phyloP scores from a whole-genome alignment of 2,888 invertebrate genomes.

The Macrosiphum euphorbiae region DNA sequence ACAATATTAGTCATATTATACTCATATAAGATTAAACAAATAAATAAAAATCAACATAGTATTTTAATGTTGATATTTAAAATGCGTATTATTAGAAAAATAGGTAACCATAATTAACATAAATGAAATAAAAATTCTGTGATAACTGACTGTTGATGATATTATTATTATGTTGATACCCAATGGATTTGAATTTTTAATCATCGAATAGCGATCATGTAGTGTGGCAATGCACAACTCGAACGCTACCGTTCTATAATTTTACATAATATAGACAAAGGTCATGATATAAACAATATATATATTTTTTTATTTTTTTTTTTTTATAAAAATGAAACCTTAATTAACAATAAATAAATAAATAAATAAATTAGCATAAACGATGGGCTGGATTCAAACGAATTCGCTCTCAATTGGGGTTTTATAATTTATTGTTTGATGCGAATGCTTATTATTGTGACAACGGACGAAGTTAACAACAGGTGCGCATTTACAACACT shows the following conservation, averaged over 20 bases:
- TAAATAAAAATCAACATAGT: not conserved
- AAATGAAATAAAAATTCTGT: not conserved
- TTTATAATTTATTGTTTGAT: conserved; percentile 14
- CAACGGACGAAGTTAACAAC: not conserved
- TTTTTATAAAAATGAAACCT: not conserved
- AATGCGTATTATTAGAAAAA: not conserved
- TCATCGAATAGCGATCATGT: not conserved
- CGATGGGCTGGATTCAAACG: not conserved
- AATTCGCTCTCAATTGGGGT: not conserved
- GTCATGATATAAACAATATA: not conserved
- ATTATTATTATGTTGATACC: not conserved
- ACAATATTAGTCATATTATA: not conserved
- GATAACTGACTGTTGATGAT: not conserved
- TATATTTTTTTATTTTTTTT: too few relatives aligned
- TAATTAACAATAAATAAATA: not conserved
- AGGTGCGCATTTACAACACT: not conserved
- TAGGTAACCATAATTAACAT: not conserved
- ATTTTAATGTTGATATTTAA: not conserved
- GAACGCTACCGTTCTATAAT: not conserved
- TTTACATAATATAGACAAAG: not conserved
- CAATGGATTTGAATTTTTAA: not conserved
- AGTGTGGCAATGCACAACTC: not conserved
- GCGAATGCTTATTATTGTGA: not conserved
- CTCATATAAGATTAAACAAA: not conserved
- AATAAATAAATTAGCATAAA: not conserved